These are phyloP conservation scores for Steatornis caripensis DNA, from an alignment of 2,113 vertebrate species.

Conservation along the genomic window DNA sequence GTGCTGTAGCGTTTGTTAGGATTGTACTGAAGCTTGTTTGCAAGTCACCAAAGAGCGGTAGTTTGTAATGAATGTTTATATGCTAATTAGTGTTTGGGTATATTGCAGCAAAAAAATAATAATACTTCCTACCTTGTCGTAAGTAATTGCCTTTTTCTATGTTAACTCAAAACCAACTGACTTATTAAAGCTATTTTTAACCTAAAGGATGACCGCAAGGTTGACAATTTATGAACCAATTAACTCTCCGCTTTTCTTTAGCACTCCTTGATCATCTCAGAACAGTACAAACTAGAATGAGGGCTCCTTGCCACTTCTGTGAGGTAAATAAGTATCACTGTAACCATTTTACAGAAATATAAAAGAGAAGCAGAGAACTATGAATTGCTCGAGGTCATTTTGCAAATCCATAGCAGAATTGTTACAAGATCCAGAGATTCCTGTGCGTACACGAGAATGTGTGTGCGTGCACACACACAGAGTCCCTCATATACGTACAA, in stretches of 20 bases:
- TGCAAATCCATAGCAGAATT: neutral
- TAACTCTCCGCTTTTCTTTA: conserved; percentile 5
- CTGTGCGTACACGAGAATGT: neutral
- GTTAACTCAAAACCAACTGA: neutral
- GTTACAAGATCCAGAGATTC: neutral
- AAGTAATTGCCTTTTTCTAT: conserved; percentile 24
- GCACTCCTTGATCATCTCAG: neutral
- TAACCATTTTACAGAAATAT: neutral
- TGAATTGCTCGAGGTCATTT: neutral
- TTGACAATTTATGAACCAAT: conserved; percentile 38
- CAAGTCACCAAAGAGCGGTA: neutral
- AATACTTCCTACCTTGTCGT: neutral
- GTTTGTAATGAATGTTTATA: neutral
- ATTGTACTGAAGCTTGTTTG: neutral
- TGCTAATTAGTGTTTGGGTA: neutral
- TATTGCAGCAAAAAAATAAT: neutral
- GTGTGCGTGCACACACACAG: neutral
- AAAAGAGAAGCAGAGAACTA: neutral
- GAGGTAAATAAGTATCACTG: neutral
- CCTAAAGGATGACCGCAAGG: neutral
- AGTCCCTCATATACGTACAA: neutral
- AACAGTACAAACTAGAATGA: neutral
- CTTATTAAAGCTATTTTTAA: conserved; percentile 17
- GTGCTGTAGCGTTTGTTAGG: neutral
- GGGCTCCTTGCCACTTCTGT: neutral